phyloP scores from a whole-genome alignment of 1,140 invertebrate species.

The Macrosteles quadrilineatus region DNA sequence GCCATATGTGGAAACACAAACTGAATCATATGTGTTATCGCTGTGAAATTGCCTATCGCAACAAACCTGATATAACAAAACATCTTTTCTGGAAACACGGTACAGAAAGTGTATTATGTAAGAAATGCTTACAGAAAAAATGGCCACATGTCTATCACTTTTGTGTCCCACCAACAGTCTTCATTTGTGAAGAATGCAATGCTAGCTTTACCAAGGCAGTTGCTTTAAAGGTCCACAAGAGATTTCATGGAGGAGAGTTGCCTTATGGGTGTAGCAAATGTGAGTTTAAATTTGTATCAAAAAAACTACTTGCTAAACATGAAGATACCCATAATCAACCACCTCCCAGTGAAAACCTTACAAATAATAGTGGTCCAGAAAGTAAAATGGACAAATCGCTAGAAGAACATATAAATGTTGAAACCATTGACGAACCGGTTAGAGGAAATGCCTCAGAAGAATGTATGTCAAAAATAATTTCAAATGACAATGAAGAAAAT shows the following conservation, averaged over 20 bases:
- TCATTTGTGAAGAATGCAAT: conserved; percentile 78
- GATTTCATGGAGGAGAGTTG: conserved; percentile 69
- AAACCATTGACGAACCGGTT: conserved; percentile 46
- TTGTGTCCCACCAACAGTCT: conserved; percentile 74
- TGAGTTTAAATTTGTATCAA: conserved; percentile 75
- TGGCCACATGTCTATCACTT: conserved; percentile 91
- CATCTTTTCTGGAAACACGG: conserved; percentile 91
- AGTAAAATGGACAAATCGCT: conserved; percentile 17
- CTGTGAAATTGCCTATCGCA: conserved; percentile 80
- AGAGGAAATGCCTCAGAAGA: conserved; percentile 43
- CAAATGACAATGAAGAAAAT: conserved; percentile 35
- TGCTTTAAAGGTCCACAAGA: conserved; percentile 78
- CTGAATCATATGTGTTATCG: conserved; percentile 81
- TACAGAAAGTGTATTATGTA: conserved; percentile 81
- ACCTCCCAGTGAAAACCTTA: conserved; percentile 23
- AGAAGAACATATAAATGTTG: conserved; percentile 45
- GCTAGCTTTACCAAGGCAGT: conserved; percentile 71
- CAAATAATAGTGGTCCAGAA: conserved; percentile 12
- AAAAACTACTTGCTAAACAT: conserved; percentile 73
- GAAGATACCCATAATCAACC: conserved; percentile 53
- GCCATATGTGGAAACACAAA: conserved; percentile 88
- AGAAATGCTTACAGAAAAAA: conserved; percentile 82
- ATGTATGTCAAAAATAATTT: background rate
- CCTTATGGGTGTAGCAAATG: conserved; percentile 74
- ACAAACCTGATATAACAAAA: conserved; percentile 82